Conservation (phyloP, 2,113 vertebrate species). For the Erythrocercus mccallii region DNA sequence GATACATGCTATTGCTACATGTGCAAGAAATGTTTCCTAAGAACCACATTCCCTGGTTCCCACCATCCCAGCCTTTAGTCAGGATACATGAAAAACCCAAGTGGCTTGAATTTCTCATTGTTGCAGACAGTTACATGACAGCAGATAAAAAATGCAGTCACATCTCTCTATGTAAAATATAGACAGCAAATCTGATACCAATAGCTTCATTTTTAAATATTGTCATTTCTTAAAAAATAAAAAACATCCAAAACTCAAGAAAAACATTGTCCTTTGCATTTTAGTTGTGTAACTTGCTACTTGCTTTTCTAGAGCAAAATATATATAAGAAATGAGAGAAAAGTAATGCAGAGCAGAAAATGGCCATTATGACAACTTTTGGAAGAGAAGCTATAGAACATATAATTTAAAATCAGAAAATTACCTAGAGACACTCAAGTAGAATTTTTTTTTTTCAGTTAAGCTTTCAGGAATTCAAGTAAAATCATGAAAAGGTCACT, state of each 20-base stretch:
- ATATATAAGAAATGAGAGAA: neutral
- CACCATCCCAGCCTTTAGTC: neutral
- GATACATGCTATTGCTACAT: neutral
- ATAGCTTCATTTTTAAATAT: neutral
- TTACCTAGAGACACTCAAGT: neutral
- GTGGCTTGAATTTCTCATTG: neutral
- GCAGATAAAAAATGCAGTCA: neutral
- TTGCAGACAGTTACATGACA: neutral
- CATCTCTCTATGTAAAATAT: neutral
- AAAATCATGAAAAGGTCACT: neutral
- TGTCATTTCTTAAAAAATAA: neutral
- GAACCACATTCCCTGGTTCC: neutral
- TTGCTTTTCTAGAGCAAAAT: neutral
- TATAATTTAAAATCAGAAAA: neutral
- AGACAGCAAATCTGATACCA: neutral
- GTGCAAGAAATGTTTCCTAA: neutral
- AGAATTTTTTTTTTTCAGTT: neutral
- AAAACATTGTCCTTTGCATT: neutral
- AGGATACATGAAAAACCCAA: neutral
- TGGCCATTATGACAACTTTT: neutral
- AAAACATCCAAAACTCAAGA: neutral
- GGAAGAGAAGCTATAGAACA: neutral
- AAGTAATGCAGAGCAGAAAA: neutral
- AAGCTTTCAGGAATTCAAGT: neutral
- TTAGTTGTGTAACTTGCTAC: neutral